A percentile compares a stretch with the other conserved stretches of the same genome.
These are phyloP conservation scores for Sitobion miscanthi DNA, from an alignment of 1,140 invertebrate species.

Conservation along the genomic window DNA sequence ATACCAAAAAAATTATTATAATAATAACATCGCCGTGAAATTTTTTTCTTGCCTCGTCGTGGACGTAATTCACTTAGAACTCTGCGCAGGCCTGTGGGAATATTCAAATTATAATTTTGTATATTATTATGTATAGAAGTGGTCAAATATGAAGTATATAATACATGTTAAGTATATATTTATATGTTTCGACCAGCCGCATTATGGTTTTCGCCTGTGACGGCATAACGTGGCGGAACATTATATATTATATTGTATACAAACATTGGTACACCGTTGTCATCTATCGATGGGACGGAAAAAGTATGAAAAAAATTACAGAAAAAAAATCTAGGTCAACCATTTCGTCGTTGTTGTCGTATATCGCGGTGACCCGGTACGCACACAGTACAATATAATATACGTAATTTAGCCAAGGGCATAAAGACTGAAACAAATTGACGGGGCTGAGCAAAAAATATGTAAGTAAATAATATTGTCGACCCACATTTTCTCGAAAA, in stretches of 20 bases:
- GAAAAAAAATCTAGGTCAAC: conserved; percentile 36
- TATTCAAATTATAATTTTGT: neutral
- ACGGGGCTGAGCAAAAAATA: conserved; percentile 18
- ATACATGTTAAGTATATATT: neutral
- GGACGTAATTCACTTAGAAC: neutral
- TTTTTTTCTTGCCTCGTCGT: neutral
- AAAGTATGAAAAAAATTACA: neutral
- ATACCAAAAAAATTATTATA: neutral
- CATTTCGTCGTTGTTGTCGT: neutral
- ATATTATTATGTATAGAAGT: neutral
- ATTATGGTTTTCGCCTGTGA: neutral
- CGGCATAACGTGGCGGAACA: conserved; percentile 4
- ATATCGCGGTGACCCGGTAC: too few relatives aligned
- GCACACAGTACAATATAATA: neutral
- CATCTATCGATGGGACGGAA: neutral
- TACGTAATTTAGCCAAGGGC: neutral
- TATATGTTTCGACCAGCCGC: neutral
- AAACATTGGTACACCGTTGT: neutral
- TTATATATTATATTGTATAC: neutral
- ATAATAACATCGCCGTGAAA: neutral
- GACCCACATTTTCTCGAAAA: conserved; percentile 12
- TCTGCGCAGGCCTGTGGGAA: neutral
- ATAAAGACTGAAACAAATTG: conserved; percentile 28
- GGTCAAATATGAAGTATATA: neutral
- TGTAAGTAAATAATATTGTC: conserved; percentile 5